Evolutionary conservation across 2,888 invertebrate genomes (phyloP).

Genomic region (Heliconius cydno): DNA sequence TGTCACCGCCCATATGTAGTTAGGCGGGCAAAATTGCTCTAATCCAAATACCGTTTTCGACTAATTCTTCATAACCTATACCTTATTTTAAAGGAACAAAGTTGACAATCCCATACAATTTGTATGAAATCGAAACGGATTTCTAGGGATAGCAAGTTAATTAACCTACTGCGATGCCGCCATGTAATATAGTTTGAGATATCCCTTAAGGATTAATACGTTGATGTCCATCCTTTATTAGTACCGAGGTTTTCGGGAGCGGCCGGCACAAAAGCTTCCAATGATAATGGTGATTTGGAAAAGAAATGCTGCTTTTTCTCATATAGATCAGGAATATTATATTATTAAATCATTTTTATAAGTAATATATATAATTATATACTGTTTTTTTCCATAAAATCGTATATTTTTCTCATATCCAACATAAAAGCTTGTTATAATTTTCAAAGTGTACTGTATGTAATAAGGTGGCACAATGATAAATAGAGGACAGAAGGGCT

Average conservation of each 20-base stretch:
- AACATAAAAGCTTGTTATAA: background rate
- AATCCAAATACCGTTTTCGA: constrained; percentile 42
- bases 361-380: too few species aligned
- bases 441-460: background rate
- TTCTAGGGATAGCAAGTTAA: constrained; percentile 55
- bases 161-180: constrained; percentile 54
- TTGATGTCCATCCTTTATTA: constrained; percentile 48
- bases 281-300: constrained; percentile 10
- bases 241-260: constrained; percentile 41
- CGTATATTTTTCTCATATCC: background rate
- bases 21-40: constrained; percentile 51
- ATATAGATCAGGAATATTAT: background rate
- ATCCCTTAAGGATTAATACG: constrained; percentile 51
- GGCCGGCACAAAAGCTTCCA: constrained; percentile 16
- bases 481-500: constrained; percentile 12
- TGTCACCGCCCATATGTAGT: constrained; percentile 43
- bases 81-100: constrained; percentile 40
- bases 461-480: background rate
- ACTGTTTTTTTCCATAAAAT: too few species aligned
- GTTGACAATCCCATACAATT: constrained; percentile 35
- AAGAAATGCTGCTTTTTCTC: background rate
- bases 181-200: constrained; percentile 51
- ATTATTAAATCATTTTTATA: background rate
- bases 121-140: constrained; percentile 49
- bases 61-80: constrained; percentile 26